Conservation (phyloP, 1,140 invertebrate genomes). For the Protaetia brevitarsis region DNA sequence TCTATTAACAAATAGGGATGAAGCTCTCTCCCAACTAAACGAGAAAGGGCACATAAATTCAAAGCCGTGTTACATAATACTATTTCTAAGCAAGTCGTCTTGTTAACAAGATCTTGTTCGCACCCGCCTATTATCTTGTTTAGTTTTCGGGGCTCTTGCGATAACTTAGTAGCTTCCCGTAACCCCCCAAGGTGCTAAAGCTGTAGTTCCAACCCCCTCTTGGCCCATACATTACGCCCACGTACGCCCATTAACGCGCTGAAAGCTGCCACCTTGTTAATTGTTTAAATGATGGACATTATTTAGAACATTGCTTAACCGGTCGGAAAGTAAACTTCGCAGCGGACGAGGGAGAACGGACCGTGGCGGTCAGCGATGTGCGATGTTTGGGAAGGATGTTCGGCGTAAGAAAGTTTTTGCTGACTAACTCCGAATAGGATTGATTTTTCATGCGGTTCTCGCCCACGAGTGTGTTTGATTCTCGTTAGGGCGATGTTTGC, state of each 20-base stretch:
- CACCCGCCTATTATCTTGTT: slow-evolving; percentile 13
- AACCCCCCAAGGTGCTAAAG: slow-evolving; percentile 4
- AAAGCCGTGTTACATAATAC: slow-evolving; percentile 2
- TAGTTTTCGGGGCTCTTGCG: slow-evolving; percentile 3
- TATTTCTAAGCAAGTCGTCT: slow-evolving; percentile 1
- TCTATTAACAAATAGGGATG: too few species aligned
- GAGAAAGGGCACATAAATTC: too few species aligned
- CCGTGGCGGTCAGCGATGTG: too few species aligned
- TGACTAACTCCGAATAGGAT: too few species aligned
- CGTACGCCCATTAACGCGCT: slow-evolving; percentile 16
- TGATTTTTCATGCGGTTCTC: too few species aligned
- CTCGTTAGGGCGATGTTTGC: too few species aligned
- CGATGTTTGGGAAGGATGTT: too few species aligned
- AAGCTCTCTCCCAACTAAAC: too few species aligned
- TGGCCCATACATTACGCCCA: slow-evolving; percentile 19
- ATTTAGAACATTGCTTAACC: slow-evolving; percentile 17
- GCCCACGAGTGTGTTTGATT: too few species aligned
- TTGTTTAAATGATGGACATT: slow-evolving; percentile 22
- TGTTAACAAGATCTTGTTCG: slow-evolving; percentile 10
- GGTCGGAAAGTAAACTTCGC: background rate
- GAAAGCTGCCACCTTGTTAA: slow-evolving; percentile 20
- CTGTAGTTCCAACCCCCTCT: slow-evolving; percentile 21
- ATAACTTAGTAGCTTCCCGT: slow-evolving; percentile 6
- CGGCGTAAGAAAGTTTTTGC: too few species aligned
- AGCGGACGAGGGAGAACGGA: background rate